Conservation (phyloP, 2,113 vertebrate genomes). For the Marcusenius ussheri region DNA sequence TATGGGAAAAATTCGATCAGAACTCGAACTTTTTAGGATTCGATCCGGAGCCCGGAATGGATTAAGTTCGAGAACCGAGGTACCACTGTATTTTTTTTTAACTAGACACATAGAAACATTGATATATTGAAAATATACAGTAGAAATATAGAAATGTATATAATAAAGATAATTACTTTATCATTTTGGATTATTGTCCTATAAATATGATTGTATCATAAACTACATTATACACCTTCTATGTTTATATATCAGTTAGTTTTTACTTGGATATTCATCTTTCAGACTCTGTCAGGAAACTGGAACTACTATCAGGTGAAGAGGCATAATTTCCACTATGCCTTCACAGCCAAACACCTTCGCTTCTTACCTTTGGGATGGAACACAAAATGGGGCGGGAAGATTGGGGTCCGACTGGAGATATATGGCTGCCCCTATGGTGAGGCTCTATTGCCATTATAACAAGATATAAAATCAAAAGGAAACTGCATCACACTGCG, state of each 20-base stretch:
- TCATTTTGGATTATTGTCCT: neutral
- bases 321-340: constrained; percentile 83
- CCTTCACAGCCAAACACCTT: constrained; percentile 86
- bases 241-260: neutral
- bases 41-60: too few species aligned
- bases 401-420: constrained; percentile 86
- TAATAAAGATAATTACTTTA: neutral
- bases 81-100: neutral
- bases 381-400: constrained; percentile 78
- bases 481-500: neutral
- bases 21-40: too few species aligned
- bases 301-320: constrained; percentile 90
- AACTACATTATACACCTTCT: neutral
- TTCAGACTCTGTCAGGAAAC: constrained; percentile 88
- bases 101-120: neutral
- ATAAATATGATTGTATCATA: neutral
- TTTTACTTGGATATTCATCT: neutral
- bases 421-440: constrained; percentile 88
- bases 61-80: too few species aligned
- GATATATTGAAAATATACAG: neutral
- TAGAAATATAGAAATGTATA: neutral
- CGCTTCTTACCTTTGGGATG: constrained; percentile 89
- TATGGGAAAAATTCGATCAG: too few species aligned
- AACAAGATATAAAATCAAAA: neutral
- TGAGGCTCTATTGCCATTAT: constrained; percentile 49